phyloP scores from a whole-genome alignment of 1,140 invertebrate genomes.

The Drosophila tropicalis region DNA sequence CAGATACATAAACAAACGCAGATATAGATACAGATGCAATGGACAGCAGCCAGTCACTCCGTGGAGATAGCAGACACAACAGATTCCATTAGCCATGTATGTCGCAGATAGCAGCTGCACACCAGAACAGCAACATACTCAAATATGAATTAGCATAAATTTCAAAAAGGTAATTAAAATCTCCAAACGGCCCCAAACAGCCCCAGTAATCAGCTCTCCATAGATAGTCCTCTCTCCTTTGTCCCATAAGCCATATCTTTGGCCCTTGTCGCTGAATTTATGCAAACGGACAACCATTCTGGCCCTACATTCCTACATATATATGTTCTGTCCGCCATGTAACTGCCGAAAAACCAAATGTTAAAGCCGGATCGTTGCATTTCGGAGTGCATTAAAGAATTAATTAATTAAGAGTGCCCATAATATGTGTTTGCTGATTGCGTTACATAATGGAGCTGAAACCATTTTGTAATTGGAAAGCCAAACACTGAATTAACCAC shows the following conservation, averaged over 20 bases:
- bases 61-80: constrained; percentile 1
- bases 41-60: background rate
- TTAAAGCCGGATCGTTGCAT: constrained; percentile 39
- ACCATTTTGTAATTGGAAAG: constrained; percentile 7
- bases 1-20: constrained; percentile 38
- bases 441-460: background rate
- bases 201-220: background rate
- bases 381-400: constrained; percentile 76
- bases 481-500: constrained; percentile 1
- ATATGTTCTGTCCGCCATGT: background rate
- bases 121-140: constrained; percentile 60
- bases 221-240: constrained; percentile 11
- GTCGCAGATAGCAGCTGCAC: constrained; percentile 46
- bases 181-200: constrained; percentile 35
- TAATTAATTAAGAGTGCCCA: constrained; percentile 45
- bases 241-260: constrained; percentile 64
- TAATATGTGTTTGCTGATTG: constrained; percentile 10
- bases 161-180: constrained; percentile 75
- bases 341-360: constrained; percentile 10
- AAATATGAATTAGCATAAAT: constrained; percentile 81
- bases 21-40: constrained; percentile 42
- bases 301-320: background rate
- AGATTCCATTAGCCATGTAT: constrained; percentile 8
- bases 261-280: constrained; percentile 41
- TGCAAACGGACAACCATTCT: constrained; percentile 56